Percentiles rank a stretch among this genome's conserved stretches.
Conservation (phyloP, 2,888 invertebrate genomes). For the Oxystoma pomonae region DNA sequence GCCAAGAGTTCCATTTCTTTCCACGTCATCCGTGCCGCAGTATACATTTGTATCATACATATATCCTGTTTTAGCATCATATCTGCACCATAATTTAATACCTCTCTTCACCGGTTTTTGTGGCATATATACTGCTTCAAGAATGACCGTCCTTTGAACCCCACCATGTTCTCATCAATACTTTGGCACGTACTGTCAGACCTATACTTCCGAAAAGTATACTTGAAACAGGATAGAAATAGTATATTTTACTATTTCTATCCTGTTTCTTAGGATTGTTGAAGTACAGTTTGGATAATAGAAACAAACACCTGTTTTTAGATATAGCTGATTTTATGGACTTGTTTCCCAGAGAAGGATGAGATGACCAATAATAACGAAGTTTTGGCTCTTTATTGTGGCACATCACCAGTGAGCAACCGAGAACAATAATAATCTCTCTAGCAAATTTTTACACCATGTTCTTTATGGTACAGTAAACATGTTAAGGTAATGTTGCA, state of each 20-base stretch:
- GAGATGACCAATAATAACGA: no score
- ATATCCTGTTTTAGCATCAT: conserved; percentile 17
- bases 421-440: no score
- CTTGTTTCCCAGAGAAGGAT: no score
- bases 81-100: conserved; percentile 17
- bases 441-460: no score
- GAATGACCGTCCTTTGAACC: conserved; percentile 13
- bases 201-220: neutral
- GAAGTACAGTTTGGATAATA: no score
- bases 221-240: conserved; percentile 10
- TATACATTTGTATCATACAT: conserved; percentile 19
- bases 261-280: conserved; percentile 7
- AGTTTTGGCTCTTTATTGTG: no score
- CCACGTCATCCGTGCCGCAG: conserved; percentile 16
- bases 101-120: conserved; percentile 20
- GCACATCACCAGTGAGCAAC: no score
- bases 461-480: no score
- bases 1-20: neutral
- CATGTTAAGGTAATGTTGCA: no score
- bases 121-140: conserved; percentile 17
- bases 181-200: conserved; percentile 13
- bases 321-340: no score
- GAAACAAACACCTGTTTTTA: no score
- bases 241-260: conserved; percentile 7
- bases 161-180: conserved; percentile 14